These are phyloP conservation scores for Drosophila hawaiiensis DNA, from an alignment of 2,888 invertebrate species.

Conservation along the genomic window DNA sequence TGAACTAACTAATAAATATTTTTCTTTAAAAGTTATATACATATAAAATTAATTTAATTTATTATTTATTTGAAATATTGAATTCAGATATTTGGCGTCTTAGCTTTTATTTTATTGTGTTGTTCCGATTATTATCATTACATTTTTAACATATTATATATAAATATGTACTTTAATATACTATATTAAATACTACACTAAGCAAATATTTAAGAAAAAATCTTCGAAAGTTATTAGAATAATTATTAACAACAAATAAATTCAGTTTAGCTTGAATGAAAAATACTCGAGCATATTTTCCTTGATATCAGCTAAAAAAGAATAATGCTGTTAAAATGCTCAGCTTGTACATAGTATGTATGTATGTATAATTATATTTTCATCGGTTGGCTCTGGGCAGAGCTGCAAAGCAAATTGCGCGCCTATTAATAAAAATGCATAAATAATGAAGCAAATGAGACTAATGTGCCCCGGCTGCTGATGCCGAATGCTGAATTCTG, in stretches of 20 bases:
- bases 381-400: conserved; percentile 35
- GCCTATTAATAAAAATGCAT: conserved; percentile 56
- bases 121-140: neutral
- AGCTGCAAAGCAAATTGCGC: conserved; percentile 39
- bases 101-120: neutral
- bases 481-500: conserved; percentile 24
- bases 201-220: neutral
- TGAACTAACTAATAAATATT: neutral
- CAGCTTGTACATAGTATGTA: neutral
- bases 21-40: neutral
- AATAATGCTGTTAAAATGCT: neutral
- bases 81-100: neutral
- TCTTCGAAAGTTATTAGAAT: neutral
- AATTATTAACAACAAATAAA: neutral
- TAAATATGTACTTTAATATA: neutral
- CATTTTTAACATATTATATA: neutral
- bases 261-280: neutral
- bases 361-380: neutral
- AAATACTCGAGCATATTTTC: neutral
- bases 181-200: too few species aligned
- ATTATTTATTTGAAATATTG: neutral
- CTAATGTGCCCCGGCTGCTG: conserved; percentile 32
- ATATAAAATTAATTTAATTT: neutral
- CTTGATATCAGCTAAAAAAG: neutral
- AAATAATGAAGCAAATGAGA: conserved; percentile 30